Percentiles rank a stretch among this genome's conserved stretches.
Conservation (phyloP, 2,797 vertebrate species). For the Bufotes viridis region DNA sequence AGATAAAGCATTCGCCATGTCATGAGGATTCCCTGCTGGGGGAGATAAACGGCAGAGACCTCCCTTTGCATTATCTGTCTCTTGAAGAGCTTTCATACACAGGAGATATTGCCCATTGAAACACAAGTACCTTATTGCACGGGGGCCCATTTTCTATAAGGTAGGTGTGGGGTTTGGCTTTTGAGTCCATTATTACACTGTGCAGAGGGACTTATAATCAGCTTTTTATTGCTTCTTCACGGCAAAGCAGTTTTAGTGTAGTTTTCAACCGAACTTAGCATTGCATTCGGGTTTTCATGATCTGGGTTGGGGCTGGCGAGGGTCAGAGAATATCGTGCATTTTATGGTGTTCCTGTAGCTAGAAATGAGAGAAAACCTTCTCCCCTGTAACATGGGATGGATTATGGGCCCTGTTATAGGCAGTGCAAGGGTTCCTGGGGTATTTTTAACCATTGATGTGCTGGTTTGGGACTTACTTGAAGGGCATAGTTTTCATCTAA, state of each 20-base stretch:
- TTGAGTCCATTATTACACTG: background rate
- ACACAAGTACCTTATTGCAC: background rate
- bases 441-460: background rate
- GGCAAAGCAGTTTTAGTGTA: background rate
- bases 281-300: background rate
- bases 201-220: background rate
- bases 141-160: slow-evolving; percentile 9
- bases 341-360: background rate
- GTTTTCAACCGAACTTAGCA: background rate
- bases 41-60: slow-evolving; percentile 41
- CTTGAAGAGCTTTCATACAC: background rate
- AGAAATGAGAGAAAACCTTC: background rate
- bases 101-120: slow-evolving; percentile 1
- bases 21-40: slow-evolving; percentile 38
- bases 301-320: background rate
- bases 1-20: slow-evolving; percentile 52
- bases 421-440: background rate
- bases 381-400: background rate
- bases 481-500: background rate
- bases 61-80: slow-evolving; percentile 37
- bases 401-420: background rate
- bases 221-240: background rate
- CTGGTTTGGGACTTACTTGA: background rate
- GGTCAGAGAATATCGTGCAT: background rate
- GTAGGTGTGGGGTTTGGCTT: slow-evolving; percentile 18